These are phyloP conservation scores for Phrynocephalus forsythii DNA, from an alignment of 2,797 vertebrate genomes.

Conservation along the genomic window DNA sequence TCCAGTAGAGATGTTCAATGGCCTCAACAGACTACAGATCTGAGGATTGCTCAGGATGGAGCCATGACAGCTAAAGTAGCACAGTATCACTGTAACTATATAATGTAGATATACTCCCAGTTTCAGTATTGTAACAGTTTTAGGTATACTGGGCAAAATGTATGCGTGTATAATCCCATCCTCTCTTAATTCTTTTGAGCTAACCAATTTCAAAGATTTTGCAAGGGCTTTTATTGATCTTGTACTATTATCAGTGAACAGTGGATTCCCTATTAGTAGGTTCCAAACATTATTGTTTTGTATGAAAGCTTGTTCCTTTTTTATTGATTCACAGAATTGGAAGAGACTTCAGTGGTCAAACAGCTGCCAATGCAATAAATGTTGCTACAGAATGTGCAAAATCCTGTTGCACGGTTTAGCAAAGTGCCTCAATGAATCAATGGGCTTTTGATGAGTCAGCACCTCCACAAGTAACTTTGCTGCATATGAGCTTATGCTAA, in stretches of 20 bases:
- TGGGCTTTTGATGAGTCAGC: no score
- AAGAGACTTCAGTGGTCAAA: not conserved
- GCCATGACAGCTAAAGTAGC: no score
- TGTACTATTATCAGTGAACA: not conserved
- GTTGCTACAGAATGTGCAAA: not conserved
- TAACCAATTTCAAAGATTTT: not conserved
- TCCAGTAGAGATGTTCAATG: no score
- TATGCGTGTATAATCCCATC: not conserved
- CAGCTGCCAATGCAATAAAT: not conserved
- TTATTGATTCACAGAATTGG: not conserved
- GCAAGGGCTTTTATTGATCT: not conserved
- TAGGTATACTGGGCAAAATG: not conserved
- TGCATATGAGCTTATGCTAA: no score
- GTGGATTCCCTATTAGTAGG: not conserved
- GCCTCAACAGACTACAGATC: no score
- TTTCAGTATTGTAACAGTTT: not conserved
- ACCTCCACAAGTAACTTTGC: no score
- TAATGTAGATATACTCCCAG: not conserved
- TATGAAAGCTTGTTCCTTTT: not conserved
- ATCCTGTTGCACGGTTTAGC: not conserved
- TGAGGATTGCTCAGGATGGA: no score
- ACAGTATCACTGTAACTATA: not conserved
- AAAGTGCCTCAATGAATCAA: no score
- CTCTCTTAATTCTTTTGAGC: not conserved
- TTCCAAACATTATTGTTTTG: not conserved